A percentile compares a stretch with the other conserved stretches of the same genome.
These are phyloP conservation scores for Lymantria dispar DNA, from an alignment of 2,888 invertebrate genomes.

Conservation along the genomic window DNA sequence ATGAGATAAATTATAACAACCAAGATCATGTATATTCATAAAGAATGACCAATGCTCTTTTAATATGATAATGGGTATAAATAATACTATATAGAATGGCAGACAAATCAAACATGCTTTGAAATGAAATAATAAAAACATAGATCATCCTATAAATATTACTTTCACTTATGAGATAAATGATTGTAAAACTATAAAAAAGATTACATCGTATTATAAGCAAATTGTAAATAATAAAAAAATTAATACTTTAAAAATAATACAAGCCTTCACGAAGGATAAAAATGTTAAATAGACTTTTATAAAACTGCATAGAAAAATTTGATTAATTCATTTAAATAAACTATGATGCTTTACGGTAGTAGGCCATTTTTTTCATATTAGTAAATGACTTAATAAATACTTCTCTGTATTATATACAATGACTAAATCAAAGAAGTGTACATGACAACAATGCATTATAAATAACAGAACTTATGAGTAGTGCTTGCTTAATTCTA, in stretches of 20 bases:
- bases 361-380: slow-evolving; percentile 67
- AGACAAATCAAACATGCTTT: slow-evolving; percentile 26
- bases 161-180: slow-evolving; percentile 33
- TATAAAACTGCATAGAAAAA: slow-evolving; percentile 64
- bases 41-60: slow-evolving; percentile 28
- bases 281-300: slow-evolving; percentile 65
- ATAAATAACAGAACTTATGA: slow-evolving; percentile 70
- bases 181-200: slow-evolving; percentile 28
- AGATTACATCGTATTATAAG: slow-evolving; percentile 39
- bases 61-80: slow-evolving; percentile 43
- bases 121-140: slow-evolving; percentile 21
- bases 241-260: slow-evolving; percentile 75
- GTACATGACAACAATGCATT: slow-evolving; percentile 53
- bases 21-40: slow-evolving; percentile 41
- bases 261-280: slow-evolving; percentile 66
- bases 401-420: slow-evolving; percentile 70
- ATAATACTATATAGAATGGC: slow-evolving; percentile 38
- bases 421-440: slow-evolving; percentile 74
- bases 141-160: slow-evolving; percentile 23
- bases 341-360: slow-evolving; percentile 55
- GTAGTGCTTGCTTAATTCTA: slow-evolving; percentile 75
- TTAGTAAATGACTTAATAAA: slow-evolving; percentile 61
- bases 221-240: slow-evolving; percentile 48
- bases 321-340: slow-evolving; percentile 43
- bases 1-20: slow-evolving; percentile 56